Conservation (phyloP, 2,888 invertebrate genomes). For the Pristionchus entomophagus region DNA sequence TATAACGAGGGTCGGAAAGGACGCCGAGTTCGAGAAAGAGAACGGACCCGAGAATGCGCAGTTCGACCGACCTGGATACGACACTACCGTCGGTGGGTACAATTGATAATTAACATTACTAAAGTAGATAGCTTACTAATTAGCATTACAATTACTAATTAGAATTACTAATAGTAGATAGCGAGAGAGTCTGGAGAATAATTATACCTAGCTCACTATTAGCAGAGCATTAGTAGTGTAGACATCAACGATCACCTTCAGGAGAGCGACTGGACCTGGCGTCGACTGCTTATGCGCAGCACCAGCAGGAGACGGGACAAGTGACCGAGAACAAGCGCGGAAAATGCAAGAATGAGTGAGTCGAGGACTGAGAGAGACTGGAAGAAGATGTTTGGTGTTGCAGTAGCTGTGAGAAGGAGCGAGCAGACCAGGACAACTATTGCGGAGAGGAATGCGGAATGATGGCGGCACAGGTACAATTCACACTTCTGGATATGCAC, state of each 20-base stretch:
- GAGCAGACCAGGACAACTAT: slow-evolving; percentile 75
- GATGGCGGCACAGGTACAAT: slow-evolving; percentile 31
- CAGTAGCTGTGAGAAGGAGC: slow-evolving; percentile 90
- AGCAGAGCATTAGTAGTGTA: too few species aligned
- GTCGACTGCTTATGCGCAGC: neutral
- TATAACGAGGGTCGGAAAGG: neutral
- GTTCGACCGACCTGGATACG: neutral
- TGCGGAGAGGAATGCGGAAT: slow-evolving; percentile 59
- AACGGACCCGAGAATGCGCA: neutral
- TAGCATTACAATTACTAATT: too few species aligned
- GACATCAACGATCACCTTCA: neutral
- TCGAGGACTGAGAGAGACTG: neutral
- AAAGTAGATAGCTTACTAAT: too few species aligned
- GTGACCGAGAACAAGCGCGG: neutral
- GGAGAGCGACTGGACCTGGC: neutral
- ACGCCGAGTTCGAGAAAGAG: neutral
- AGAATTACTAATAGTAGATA: too few species aligned
- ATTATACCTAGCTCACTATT: too few species aligned
- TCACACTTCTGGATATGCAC: too few species aligned
- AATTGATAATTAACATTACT: neutral
- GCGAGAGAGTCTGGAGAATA: too few species aligned
- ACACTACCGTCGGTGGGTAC: neutral
- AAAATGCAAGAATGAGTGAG: slow-evolving; percentile 2
- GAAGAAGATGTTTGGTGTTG: neutral
- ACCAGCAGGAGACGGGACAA: neutral